Conservation (phyloP, 2,797 vertebrate species). For the Otolemur crassicaudatus region DNA sequence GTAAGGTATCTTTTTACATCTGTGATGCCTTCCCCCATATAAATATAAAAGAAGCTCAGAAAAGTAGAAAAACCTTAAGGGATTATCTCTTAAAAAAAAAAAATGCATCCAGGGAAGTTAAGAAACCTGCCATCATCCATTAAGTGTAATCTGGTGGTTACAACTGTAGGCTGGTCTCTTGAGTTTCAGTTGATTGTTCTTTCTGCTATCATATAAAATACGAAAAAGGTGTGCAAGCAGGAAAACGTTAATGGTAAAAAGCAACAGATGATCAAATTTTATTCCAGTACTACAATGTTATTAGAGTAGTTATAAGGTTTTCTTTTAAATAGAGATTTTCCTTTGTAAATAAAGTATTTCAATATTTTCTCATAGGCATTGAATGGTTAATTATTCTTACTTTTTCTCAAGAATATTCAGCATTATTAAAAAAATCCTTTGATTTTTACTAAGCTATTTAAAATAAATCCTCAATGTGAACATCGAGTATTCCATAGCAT, state of each 20-base stretch:
- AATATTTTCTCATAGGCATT: background rate
- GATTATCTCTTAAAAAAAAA: background rate
- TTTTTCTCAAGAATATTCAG: background rate
- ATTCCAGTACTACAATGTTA: too few species aligned
- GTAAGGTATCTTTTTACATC: background rate
- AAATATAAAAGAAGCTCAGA: background rate
- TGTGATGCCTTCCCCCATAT: background rate
- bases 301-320: background rate
- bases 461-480: background rate
- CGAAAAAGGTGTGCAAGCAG: background rate
- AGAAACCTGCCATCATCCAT: background rate
- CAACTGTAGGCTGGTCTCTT: background rate
- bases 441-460: background rate
- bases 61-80: background rate
- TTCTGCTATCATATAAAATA: background rate
- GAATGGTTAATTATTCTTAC: background rate
- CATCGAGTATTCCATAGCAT: background rate
- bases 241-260: background rate
- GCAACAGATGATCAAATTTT: background rate
- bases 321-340: background rate
- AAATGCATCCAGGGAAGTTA: background rate
- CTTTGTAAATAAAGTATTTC: conserved; percentile 15
- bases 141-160: background rate
- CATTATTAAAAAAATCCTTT: background rate
- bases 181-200: background rate